These are phyloP conservation scores for Pelodiscus sinensis DNA, from an alignment of 2,113 vertebrate genomes.

Conservation along the genomic window DNA sequence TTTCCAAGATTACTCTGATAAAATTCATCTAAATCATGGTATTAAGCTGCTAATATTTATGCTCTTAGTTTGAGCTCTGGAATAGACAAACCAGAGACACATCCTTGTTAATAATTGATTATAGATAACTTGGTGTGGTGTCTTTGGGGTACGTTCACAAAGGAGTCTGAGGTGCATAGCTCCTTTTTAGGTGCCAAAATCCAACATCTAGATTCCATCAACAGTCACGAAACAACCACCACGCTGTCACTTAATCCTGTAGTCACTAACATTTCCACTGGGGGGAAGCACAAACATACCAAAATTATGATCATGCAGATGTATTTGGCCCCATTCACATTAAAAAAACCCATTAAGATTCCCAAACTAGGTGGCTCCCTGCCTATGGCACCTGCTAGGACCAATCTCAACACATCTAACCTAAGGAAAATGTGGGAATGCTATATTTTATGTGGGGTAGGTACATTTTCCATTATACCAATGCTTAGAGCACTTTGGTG, in stretches of 20 bases:
- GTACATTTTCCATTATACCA: background rate
- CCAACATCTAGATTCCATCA: background rate
- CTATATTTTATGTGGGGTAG: no score
- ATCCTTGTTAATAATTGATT: background rate
- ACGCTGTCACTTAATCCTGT: background rate
- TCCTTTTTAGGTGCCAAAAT: background rate
- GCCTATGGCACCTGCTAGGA: background rate
- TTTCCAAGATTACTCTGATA: slow-evolving; percentile 17
- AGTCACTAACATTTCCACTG: background rate
- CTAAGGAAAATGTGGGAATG: background rate
- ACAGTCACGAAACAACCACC: background rate
- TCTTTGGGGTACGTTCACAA: background rate
- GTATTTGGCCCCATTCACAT: background rate
- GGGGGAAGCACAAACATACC: background rate
- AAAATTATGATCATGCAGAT: background rate
- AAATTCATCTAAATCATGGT: slow-evolving; percentile 14
- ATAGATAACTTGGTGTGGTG: background rate
- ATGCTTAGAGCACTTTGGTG: background rate
- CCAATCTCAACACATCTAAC: background rate
- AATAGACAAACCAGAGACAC: background rate
- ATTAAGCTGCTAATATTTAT: slow-evolving; percentile 14
- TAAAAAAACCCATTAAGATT: background rate
- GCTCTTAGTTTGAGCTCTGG: background rate
- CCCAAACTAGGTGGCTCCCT: background rate
- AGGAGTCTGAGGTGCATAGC: background rate